These are phyloP conservation scores for Eupeodes corollae DNA, from an alignment of 1,140 invertebrate species.

Conservation along the genomic window DNA sequence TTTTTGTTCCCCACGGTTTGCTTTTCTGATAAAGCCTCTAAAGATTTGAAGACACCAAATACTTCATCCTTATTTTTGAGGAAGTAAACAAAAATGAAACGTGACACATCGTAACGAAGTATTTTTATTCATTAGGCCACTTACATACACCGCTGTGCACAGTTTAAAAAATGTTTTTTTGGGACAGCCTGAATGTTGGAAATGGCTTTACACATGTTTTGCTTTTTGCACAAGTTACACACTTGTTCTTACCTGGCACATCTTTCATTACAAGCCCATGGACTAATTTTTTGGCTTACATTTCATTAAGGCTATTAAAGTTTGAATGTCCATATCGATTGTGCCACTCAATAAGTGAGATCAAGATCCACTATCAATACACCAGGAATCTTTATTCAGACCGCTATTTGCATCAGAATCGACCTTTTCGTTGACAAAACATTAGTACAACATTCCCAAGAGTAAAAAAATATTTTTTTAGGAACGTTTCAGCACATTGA, in stretches of 20 bases:
- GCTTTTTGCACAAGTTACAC: background rate
- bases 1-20: no score
- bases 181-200: background rate
- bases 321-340: background rate
- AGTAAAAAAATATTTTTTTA: no score
- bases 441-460: no score
- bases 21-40: no score
- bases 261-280: background rate
- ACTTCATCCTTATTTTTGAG: no score
- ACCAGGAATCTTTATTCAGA: background rate
- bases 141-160: constrained; percentile 35
- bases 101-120: no score
- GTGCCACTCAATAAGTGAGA: background rate
- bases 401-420: no score
- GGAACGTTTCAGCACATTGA: no score
- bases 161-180: background rate
- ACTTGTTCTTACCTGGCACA: background rate
- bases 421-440: no score
- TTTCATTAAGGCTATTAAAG: background rate
- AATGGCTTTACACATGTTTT: background rate
- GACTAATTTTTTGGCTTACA: background rate
- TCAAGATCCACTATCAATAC: background rate
- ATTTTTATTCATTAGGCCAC: constrained; percentile 24
- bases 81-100: no score
- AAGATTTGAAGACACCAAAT: no score